Evolutionary conservation across 2,113 vertebrate species (phyloP).

Genomic region (Tylochromis polylepis): DNA sequence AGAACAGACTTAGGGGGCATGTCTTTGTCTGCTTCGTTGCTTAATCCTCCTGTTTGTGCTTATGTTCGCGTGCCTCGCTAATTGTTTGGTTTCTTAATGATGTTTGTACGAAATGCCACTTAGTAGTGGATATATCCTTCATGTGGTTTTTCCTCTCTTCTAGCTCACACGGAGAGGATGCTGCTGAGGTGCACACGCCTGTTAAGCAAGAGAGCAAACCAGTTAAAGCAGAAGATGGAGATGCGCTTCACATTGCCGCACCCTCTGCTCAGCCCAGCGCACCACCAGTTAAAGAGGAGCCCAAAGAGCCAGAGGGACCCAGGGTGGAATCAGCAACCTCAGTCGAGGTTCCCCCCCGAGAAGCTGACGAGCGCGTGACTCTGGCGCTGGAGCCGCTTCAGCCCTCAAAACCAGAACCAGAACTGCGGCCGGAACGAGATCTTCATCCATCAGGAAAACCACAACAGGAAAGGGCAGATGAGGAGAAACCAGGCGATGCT

Average conservation of each 20-base stretch:
- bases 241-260: background rate
- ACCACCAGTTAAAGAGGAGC: constrained; percentile 19
- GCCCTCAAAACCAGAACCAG: constrained; percentile 38
- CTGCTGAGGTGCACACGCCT: background rate
- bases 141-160: constrained; percentile 5
- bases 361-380: background rate
- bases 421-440: background rate
- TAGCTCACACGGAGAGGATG: constrained; percentile 33
- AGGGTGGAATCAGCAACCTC: background rate
- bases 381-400: background rate
- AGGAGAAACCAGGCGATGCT: background rate
- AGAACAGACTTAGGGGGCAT: constrained; percentile 37
- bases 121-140: background rate
- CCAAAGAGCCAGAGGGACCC: constrained; percentile 34
- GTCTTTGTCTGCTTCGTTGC: background rate
- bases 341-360: background rate
- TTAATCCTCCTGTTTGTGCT: background rate
- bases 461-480: background rate
- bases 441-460: constrained; percentile 7
- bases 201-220: background rate
- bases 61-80: background rate
- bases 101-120: background rate
- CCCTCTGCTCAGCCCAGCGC: background rate
- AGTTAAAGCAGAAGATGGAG: background rate
- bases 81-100: background rate